These are phyloP conservation scores for Zaprionus camerounensis DNA, from an alignment of 1,140 invertebrate genomes.

Conservation along the genomic window DNA sequence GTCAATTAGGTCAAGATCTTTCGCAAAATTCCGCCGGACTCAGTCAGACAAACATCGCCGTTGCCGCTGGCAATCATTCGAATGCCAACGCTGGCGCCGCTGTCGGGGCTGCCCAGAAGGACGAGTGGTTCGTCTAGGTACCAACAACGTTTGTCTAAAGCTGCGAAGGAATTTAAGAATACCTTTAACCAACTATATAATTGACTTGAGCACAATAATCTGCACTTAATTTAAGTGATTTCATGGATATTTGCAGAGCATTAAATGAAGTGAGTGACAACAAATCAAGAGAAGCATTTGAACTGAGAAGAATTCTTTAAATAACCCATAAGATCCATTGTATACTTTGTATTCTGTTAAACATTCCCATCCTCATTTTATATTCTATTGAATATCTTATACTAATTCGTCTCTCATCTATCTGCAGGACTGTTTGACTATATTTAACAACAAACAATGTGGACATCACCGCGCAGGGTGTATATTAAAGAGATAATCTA, in stretches of 20 bases:
- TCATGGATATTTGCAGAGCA: constrained; percentile 84
- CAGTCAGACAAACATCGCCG: constrained; percentile 76
- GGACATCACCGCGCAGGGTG: constrained; percentile 85
- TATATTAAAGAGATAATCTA: constrained; percentile 82
- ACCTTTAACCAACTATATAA: constrained; percentile 42
- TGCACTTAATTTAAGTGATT: constrained; percentile 78
- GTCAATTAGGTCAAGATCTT: constrained; percentile 84
- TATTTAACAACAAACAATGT: constrained; percentile 78
- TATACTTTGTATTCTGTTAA: too few species aligned
- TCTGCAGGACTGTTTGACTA: constrained; percentile 82
- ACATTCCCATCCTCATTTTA: too few species aligned
- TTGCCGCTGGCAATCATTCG: constrained; percentile 73
- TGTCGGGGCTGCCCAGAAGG: constrained; percentile 86
- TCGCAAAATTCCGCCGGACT: constrained; percentile 75
- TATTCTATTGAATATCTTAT: too few species aligned
- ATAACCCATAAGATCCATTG: too few species aligned
- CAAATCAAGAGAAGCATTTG: too few species aligned
- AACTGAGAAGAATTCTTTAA: too few species aligned
- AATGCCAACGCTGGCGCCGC: constrained; percentile 74
- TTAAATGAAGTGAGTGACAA: constrained; percentile 81
- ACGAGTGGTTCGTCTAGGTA: constrained; percentile 89
- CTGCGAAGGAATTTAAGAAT: constrained; percentile 52
- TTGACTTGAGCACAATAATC: constrained; percentile 82
- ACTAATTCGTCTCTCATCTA: neutral
- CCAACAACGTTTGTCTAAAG: constrained; percentile 12